Conservation (phyloP, 37 sponge, comb jelly and placozoan species). For the Sycon ciliatum region DNA sequence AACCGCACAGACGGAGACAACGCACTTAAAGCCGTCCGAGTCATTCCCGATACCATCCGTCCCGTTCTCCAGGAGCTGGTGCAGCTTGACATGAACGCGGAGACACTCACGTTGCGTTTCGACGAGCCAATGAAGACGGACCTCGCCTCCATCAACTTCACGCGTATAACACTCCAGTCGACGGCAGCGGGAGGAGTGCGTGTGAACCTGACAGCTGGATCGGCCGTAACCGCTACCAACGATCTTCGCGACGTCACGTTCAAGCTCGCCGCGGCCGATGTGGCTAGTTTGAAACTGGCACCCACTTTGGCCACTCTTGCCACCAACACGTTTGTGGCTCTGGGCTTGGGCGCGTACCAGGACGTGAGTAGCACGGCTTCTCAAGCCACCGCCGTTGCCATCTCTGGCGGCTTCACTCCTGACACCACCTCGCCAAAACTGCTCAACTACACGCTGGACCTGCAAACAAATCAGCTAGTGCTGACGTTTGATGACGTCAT, state of each 20-base stretch:
- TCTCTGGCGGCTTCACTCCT: conserved; percentile 21
- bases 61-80: conserved; percentile 17
- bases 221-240: not conserved
- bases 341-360: conserved; percentile 18
- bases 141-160: not conserved
- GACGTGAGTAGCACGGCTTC: not conserved
- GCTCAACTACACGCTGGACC: conserved; percentile 50
- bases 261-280: not conserved
- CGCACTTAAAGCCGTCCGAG: conserved; percentile 6
- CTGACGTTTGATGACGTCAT: conserved; percentile 64
- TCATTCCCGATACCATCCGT: not conserved
- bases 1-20: not conserved
- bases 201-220: not conserved
- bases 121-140: not conserved
- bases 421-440: conserved; percentile 54
- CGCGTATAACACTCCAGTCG: not conserved
- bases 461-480: conserved; percentile 36
- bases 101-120: not conserved
- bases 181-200: not conserved
- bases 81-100: not conserved
- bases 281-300: not conserved
- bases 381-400: not conserved
- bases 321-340: conserved; percentile 37
- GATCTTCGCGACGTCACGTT: not conserved
- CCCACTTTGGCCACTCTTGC: conserved; percentile 23